Evolutionary conservation across 2,888 invertebrate species (phyloP), one percentile per base, ranked within the genome.

Genomic region (Thelaira solivaga): DNA sequence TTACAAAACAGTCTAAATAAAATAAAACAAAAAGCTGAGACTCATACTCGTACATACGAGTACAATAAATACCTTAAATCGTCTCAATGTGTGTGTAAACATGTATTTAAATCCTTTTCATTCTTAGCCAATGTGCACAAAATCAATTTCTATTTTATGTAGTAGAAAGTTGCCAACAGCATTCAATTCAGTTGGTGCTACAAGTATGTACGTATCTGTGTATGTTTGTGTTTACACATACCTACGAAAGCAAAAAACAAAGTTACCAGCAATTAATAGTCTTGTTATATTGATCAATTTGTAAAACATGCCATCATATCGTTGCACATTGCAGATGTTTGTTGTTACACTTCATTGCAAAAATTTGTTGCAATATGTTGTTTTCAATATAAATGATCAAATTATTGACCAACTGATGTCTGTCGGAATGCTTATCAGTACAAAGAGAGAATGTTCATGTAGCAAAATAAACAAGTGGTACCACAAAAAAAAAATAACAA

Each of bases 141-240:
- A n/a, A 36, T n/a, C n/a, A 36, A 13, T 36, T 36, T n/a, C 2
- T 36, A 3, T 36, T n/a, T 11, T 36, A 36, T 11, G 29, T 11
- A 29, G 7, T 43, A 41, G 2, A 59, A 59, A 29, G 26, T n/a
- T 59, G 45, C 55, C 67, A 67, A 57, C 18, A 67, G 13, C 24
- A 24, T 8, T 45, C 4, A 34, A 6, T 16, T 36, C 24, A 26
- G n/a, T n/a, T n/a, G n/a, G n/a, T n/a, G n/a, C n/a, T n/a, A n/a
- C n/a, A n/a, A n/a, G n/a, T n/a, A n/a, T n/a, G n/a, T n/a, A n/a
- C n/a, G n/a, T n/a, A n/a, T n/a, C n/a, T n/a, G n/a, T n/a, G n/a
- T n/a, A n/a, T n/a, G n/a, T n/a, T n/a, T n/a, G n/a, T n/a, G 26
- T 26, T 26, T 5, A 26, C 26, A 26, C 26, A 26, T 6, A 26